These are phyloP conservation scores for Gymnarchus niloticus DNA, from an alignment of 2,113 vertebrate genomes.

Conservation along the genomic window DNA sequence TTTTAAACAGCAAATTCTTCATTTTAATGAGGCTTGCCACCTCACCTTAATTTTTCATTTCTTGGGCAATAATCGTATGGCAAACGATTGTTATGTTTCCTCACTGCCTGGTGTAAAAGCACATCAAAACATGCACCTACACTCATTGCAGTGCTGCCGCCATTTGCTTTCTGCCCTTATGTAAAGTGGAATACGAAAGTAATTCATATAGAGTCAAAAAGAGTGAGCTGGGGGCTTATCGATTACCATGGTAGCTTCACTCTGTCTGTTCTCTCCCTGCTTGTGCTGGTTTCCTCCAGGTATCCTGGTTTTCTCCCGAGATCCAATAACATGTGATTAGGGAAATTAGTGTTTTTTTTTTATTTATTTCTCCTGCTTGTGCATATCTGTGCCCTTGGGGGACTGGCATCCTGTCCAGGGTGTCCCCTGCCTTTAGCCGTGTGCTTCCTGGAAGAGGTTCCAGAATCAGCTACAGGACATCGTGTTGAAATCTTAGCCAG, in stretches of 20 bases:
- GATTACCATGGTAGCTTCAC: neutral
- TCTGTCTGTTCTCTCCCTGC: neutral
- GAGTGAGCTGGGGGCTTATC: neutral
- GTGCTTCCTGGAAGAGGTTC: neutral
- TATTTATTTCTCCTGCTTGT: too few relatives aligned
- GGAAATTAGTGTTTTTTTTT: too few relatives aligned
- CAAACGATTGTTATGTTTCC: neutral
- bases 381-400: too few relatives aligned
- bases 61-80: conserved; percentile 13
- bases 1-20: conserved; percentile 18
- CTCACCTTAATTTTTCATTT: conserved; percentile 10
- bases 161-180: neutral
- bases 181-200: neutral
- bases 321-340: too few relatives aligned
- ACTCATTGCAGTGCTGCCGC: neutral
- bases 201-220: neutral
- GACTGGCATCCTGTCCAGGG: neutral
- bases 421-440: neutral
- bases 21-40: conserved; percentile 8
- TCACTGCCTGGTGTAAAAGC: too few relatives aligned
- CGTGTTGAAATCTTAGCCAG: neutral
- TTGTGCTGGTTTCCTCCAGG: neutral
- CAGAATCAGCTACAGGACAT: neutral
- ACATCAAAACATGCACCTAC: neutral
- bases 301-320: too few relatives aligned